phyloP scores from a whole-genome alignment of 2,888 invertebrate species.

The Pardosa pseudoannulata region DNA sequence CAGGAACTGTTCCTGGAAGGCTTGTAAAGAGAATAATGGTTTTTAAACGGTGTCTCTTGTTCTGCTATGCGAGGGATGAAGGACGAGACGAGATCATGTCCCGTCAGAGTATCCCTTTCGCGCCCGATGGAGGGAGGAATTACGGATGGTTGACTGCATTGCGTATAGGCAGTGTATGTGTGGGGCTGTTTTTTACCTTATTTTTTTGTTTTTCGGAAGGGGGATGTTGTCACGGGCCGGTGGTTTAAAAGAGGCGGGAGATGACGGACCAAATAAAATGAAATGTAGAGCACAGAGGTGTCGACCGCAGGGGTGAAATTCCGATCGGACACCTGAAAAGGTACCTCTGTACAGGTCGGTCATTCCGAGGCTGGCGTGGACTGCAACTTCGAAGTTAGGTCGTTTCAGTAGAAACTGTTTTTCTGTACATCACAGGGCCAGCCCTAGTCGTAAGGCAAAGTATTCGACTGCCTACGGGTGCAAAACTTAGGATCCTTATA shows the following conservation, averaged over 20 bases:
- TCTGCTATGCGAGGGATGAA: neutral
- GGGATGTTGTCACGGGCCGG: constrained; percentile 54
- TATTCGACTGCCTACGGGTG: too few species aligned
- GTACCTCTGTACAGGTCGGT: too few species aligned
- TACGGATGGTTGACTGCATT: constrained; percentile 59
- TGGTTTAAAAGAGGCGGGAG: constrained; percentile 47
- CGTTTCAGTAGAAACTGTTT: too few species aligned
- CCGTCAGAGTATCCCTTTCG: constrained; percentile 59
- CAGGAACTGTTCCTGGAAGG: neutral
- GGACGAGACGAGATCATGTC: constrained; percentile 48
- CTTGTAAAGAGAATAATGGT: neutral
- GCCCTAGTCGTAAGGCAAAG: too few species aligned
- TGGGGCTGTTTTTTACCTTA: too few species aligned
- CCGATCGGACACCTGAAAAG: too few species aligned
- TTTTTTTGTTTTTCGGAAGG: neutral
- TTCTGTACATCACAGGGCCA: too few species aligned
- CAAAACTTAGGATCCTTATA: too few species aligned
- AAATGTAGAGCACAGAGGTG: neutral
- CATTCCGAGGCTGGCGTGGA: too few species aligned
- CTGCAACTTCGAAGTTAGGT: too few species aligned
- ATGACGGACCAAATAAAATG: neutral
- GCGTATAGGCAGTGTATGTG: constrained; percentile 49
- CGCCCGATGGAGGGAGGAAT: constrained; percentile 38
- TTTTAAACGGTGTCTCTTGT: constrained; percentile 12
- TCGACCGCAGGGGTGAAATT: neutral